Evolutionary conservation across 2,888 invertebrate species (phyloP), one percentile per base, ranked within the genome.

Genomic region (Xylocampa areola): DNA sequence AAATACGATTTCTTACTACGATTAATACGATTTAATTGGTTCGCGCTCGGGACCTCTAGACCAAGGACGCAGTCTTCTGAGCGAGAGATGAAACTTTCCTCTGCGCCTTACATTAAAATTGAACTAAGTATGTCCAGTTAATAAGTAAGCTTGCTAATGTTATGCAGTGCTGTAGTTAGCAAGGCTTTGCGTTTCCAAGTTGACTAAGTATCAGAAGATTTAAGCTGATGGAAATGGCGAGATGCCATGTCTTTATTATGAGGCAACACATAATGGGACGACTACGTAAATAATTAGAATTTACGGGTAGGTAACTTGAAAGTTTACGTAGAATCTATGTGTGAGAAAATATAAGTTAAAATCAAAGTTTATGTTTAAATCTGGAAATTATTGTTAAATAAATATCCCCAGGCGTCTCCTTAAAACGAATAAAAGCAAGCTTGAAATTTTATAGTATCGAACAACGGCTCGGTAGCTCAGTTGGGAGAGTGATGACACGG

Each of bases 151-250:
- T 65, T n/a, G 30, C 16, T 30, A 32, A 65, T 48, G 48, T 33
- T 49, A 33, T 33, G 50, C 59, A 37, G 30, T 47, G 11, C 17
- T 40, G 14, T 54, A 66, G 33, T 47, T 39, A 10, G 19, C 5
- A 40, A 47, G 30, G 17, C 71, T 57, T 57, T 21, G 13, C 47
- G 52, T 47, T 61, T 19, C 45, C 43, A 54, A 68, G 41, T 69
- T 51, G 23, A 44, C 62, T 50, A 73, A 73, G 58, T 59, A 54
- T 53, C 51, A 62, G 29, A 59, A 70, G 54, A 55, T 35, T 62
- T 60, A 71, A 63, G 51, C 57, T 52, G 54, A 25, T 52, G 55
- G 60, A 61, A 53, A 57, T 52, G 48, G 55, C 33, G 40, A 27
- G 36, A 37, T 39, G 21, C 27, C 13, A 21, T 29, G 51, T 51